Evolutionary conservation across 2,113 vertebrate species (phyloP).

Genomic region (Rhabdomys dilectus): DNA sequence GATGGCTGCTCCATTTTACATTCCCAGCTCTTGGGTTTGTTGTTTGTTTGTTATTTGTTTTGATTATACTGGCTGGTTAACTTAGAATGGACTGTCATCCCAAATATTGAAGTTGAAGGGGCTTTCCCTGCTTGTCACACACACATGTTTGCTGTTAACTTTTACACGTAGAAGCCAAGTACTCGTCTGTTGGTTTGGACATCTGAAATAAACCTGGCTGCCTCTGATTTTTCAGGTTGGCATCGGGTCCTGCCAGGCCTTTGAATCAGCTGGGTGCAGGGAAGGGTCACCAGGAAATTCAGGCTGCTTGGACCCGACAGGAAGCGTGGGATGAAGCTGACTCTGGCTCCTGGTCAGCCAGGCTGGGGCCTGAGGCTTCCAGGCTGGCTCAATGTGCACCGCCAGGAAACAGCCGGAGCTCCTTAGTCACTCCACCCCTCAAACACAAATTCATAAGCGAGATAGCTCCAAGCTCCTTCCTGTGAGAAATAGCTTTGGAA

Average conservation of each 20-base stretch:
- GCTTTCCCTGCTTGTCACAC: background rate
- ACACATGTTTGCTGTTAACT: background rate
- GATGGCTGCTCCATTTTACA: background rate
- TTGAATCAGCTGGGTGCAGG: slow-evolving; percentile 75
- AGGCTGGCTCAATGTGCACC: background rate
- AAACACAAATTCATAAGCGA: slow-evolving; percentile 37
- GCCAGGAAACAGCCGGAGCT: slow-evolving; percentile 52
- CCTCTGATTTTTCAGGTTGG: slow-evolving; percentile 70
- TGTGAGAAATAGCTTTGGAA: slow-evolving; percentile 49
- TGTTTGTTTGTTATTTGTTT: background rate
- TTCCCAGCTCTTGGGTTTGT: background rate
- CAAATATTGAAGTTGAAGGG: background rate
- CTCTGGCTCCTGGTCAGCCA: slow-evolving; percentile 45
- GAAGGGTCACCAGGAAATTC: slow-evolving; percentile 74
- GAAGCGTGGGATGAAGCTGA: slow-evolving; percentile 70
- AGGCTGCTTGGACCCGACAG: slow-evolving; percentile 62
- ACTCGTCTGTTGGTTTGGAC: background rate
- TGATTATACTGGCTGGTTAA: background rate
- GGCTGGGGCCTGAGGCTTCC: slow-evolving; percentile 59
- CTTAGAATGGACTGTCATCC: background rate
- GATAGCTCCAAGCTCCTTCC: slow-evolving; percentile 46
- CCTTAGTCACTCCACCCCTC: slow-evolving; percentile 41
- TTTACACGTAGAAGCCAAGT: background rate
- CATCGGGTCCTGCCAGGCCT: slow-evolving; percentile 58
- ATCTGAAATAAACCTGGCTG: slow-evolving; percentile 54